Conservation (phyloP, 2,888 invertebrate species). For the Cerastoderma edule region DNA sequence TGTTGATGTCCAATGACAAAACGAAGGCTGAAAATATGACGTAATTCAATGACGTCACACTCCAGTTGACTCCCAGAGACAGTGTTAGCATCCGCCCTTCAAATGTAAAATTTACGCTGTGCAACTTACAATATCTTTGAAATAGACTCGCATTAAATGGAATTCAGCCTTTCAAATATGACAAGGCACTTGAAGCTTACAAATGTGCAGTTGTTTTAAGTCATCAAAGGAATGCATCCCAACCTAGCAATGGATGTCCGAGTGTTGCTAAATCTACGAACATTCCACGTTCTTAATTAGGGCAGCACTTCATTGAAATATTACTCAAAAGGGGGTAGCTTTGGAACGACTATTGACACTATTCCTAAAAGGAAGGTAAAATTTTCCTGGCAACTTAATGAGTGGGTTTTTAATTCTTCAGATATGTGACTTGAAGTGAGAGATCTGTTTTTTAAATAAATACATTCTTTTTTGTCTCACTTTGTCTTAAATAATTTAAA, state of each 20-base stretch:
- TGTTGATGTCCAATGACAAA: too few species aligned
- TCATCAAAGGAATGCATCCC: too few species aligned
- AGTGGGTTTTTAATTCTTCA: slow-evolving; percentile 14
- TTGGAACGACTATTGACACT: too few species aligned
- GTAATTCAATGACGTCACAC: slow-evolving; percentile 55
- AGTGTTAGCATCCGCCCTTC: slow-evolving; percentile 60
- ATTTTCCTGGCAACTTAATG: too few species aligned
- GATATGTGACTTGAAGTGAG: slow-evolving; percentile 52
- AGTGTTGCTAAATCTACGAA: too few species aligned
- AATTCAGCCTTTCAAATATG: slow-evolving; percentile 11
- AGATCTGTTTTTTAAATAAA: slow-evolving; percentile 55
- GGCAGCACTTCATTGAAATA: too few species aligned
- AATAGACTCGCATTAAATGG: slow-evolving; percentile 25
- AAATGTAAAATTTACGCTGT: background rate
- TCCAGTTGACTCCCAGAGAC: slow-evolving; percentile 55
- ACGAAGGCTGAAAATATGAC: slow-evolving; percentile 34
- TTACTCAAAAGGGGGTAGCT: too few species aligned
- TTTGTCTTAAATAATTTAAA: slow-evolving; percentile 55
- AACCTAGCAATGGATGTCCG: too few species aligned
- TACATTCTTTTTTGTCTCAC: slow-evolving; percentile 41
- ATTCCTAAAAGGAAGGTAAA: too few species aligned
- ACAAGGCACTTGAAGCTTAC: slow-evolving; percentile 27
- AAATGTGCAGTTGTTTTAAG: background rate
- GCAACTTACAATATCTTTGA: slow-evolving; percentile 56
- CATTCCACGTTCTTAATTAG: too few species aligned